Conservation (phyloP, 2,888 invertebrate genomes). For the Hydropsyche betteni region DNA sequence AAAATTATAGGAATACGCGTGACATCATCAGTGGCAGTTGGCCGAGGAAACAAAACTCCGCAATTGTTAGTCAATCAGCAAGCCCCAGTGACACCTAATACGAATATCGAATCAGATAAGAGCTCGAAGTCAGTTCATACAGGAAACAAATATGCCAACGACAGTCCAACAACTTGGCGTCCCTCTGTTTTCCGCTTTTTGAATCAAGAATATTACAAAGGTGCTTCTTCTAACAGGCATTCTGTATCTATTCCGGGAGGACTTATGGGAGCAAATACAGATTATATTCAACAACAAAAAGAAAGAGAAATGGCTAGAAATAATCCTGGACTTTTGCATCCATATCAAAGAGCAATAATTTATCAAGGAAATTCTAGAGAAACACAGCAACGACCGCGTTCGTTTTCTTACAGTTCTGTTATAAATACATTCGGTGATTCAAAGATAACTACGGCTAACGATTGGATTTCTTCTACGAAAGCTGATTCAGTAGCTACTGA, state of each 20-base stretch:
- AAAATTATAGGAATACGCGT: constrained; percentile 61
- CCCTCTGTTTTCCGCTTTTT: constrained; percentile 44
- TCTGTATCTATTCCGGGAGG: constrained; percentile 60
- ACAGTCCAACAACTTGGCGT: constrained; percentile 59
- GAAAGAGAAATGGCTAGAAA: constrained; percentile 56
- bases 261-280: constrained; percentile 63
- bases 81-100: constrained; percentile 53
- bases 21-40: constrained; percentile 69
- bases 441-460: constrained; percentile 54
- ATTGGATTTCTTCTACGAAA: constrained; percentile 48
- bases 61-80: constrained; percentile 52
- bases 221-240: constrained; percentile 57
- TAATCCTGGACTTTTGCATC: constrained; percentile 57
- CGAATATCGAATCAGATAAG: constrained; percentile 62
- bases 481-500: constrained; percentile 48
- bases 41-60: constrained; percentile 58
- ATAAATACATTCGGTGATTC: constrained; percentile 58
- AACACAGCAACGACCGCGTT: constrained; percentile 58
- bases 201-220: constrained; percentile 53
- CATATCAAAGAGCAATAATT: constrained; percentile 65
- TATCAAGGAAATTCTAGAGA: constrained; percentile 61
- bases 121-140: constrained; percentile 68
- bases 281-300: constrained; percentile 63
- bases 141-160: constrained; percentile 68
- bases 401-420: constrained; percentile 66